Conservation (phyloP, 2,888 invertebrate genomes). For the Odontomyia ornata region DNA sequence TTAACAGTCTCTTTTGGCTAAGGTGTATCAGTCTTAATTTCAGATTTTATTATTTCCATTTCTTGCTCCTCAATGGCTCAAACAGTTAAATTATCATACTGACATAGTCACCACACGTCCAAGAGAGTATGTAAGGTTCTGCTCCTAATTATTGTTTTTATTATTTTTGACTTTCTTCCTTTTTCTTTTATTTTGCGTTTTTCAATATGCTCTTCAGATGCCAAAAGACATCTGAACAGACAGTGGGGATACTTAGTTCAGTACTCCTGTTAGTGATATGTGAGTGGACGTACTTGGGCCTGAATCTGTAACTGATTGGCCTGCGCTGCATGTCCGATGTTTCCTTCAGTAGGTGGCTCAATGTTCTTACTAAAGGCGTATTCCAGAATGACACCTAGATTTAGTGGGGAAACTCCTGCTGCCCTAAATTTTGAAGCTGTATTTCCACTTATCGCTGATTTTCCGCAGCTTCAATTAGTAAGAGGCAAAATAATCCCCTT, state of each 20-base stretch:
- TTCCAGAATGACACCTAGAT: background rate
- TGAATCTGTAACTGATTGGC: background rate
- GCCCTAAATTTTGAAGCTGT: background rate
- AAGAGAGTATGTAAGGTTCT: too few species aligned
- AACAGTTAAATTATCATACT: too few species aligned
- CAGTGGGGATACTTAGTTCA: background rate
- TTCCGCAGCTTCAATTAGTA: background rate
- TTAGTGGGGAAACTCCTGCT: background rate
- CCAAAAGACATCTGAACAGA: background rate
- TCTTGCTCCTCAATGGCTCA: too few species aligned
- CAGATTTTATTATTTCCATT: too few species aligned
- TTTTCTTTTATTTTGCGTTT: background rate
- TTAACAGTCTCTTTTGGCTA: background rate
- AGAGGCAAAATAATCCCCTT: background rate
- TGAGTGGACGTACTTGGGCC: background rate
- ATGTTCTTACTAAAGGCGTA: background rate
- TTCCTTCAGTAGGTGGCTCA: background rate
- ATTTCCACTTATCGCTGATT: background rate
- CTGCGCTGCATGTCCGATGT: background rate
- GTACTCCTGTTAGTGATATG: background rate
- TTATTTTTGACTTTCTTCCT: too few species aligned
- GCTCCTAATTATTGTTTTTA: background rate
- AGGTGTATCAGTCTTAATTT: background rate
- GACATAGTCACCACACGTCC: too few species aligned
- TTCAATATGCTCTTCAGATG: background rate